Conservation (phyloP, 1,140 invertebrate genomes). For the Pseudomyrmex sp. region DNA sequence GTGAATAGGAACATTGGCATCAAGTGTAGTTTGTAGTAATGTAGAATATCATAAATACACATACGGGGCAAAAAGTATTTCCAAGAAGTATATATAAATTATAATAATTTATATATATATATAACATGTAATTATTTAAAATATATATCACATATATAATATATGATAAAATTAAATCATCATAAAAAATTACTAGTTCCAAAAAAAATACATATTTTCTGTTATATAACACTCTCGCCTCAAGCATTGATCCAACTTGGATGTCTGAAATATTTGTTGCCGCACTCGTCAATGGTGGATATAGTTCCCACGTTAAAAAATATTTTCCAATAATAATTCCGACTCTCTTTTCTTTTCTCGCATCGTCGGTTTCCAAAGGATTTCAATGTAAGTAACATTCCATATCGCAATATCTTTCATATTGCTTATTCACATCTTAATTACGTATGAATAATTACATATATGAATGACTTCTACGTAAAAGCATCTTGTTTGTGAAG, state of each 20-base stretch:
- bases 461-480: neutral
- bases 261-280: slow-evolving; percentile 37
- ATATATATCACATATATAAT: too few species aligned
- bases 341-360: slow-evolving; percentile 62
- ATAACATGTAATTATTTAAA: neutral
- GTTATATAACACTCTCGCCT: too few species aligned
- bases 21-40: neutral
- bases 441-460: too few species aligned
- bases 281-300: neutral
- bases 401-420: slow-evolving; percentile 1
- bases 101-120: neutral
- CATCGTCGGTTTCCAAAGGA: slow-evolving; percentile 76
- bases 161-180: too few species aligned
- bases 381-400: slow-evolving; percentile 79
- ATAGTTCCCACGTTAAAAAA: neutral
- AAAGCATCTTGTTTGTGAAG: neutral
- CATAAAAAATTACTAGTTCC: too few species aligned
- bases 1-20: neutral
- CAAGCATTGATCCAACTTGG: neutral
- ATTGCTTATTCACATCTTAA: neutral
- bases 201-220: too few species aligned
- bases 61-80: slow-evolving; percentile 31
- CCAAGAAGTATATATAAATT: neutral
- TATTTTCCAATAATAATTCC: slow-evolving; percentile 52
- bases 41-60: neutral